Conservation (phyloP, 1,140 invertebrate species). For the Rhyzopertha dominica region DNA sequence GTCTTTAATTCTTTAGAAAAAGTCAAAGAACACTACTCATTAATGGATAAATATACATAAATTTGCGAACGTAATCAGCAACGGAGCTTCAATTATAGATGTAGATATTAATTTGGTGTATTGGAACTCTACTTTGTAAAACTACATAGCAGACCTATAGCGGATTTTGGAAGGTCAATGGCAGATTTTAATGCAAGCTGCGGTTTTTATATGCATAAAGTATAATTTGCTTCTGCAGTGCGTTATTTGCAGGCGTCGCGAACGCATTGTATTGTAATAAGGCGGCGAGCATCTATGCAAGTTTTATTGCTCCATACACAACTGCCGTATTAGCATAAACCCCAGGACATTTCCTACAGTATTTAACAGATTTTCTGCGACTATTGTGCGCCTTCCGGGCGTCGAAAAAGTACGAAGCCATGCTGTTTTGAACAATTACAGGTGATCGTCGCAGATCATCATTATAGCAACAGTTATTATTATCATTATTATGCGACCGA, state of each 20-base stretch:
- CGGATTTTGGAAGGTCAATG: too few species aligned
- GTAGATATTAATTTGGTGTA: too few species aligned
- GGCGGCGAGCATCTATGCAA: conserved; percentile 8
- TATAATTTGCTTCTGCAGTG: not conserved
- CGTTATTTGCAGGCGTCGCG: conserved; percentile 9
- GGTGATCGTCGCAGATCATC: conserved; percentile 16
- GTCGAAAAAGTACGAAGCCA: conserved; percentile 13
- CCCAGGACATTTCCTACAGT: conserved; percentile 1
- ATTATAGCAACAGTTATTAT: conserved; percentile 26
- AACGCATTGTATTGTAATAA: conserved; percentile 13
- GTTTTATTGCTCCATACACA: not conserved
- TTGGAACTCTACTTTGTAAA: too few species aligned
- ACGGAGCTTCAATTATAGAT: too few species aligned
- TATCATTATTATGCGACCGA: conserved; percentile 27
- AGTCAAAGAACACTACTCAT: too few species aligned
- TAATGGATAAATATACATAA: too few species aligned
- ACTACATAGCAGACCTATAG: too few species aligned
- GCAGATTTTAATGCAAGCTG: too few species aligned
- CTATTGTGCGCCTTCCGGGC: not conserved
- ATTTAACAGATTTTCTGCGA: conserved; percentile 1
- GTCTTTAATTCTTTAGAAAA: too few species aligned
- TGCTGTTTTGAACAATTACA: conserved; percentile 21
- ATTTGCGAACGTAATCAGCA: too few species aligned
- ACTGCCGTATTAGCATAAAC: conserved; percentile 4
- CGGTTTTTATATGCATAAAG: conserved; percentile 8